Evolutionary conservation across 2,113 vertebrate genomes (phyloP), one percentile per base, ranked within the genome.

Genomic region (Silurus meridionalis): DNA sequence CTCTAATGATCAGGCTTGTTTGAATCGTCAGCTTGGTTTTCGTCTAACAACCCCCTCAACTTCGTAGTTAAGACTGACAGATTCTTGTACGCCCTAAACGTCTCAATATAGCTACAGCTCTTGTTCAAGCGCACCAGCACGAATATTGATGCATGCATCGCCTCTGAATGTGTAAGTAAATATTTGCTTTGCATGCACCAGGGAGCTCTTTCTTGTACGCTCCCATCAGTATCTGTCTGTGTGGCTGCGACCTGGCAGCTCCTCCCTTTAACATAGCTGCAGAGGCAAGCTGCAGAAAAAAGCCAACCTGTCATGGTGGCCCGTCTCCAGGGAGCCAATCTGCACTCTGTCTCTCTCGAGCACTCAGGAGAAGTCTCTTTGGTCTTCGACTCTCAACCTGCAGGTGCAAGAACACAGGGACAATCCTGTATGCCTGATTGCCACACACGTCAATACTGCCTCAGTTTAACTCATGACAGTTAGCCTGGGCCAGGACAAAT

Each of bases 141-240:
- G 63, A 58, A 85, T 74, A 79, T 81, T 61, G 28, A 66, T 52
- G 81, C 50, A 74, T 23, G 79, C 50, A 66, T 61, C 10, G 23
- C 60, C 50, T 71, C 25, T 58, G 8, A 5, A 77, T 48, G 46
- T 83, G 58, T 71, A 80, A n/a, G 67, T 48, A 86, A 80, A 71
- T 63, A 48, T 21, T 63, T 83, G 66, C 23, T 69, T 60, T 85
- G 63, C 15, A 25, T 77, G 46, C 86, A 80, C 57, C 25, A 48
- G 66, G 52, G 83, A 82, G 78, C 52, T 53, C 67, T n/a, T 50
- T 83, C 50, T 71, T 67, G 57, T 58, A 48, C 75, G n/a, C 61
- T 58, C 52, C 53, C 67, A 84, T 84, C 85, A 81, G 67, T 75
- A 84, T 72, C 67, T 86, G 80, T 88, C 87, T 83, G 81, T 55